phyloP scores from a whole-genome alignment of 1,140 invertebrate species.

The Drosophila nikananu region DNA sequence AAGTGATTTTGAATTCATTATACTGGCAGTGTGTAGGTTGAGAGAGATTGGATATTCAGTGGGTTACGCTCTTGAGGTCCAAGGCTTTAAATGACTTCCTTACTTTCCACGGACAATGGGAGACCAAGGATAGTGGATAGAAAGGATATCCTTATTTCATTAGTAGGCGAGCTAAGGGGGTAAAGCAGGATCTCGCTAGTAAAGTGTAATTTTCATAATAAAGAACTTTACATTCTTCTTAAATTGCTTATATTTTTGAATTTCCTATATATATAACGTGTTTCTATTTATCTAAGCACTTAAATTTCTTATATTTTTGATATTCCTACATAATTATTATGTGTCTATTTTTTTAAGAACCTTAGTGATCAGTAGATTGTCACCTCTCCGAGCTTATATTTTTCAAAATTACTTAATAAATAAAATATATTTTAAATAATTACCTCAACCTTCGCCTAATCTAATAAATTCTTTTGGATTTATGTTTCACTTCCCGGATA shows the following conservation, averaged over 20 bases:
- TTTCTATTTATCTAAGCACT: no score
- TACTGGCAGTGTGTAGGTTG: conserved; percentile 24
- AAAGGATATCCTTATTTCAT: conserved; percentile 11
- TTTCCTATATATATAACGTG: no score
- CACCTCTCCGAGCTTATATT: no score
- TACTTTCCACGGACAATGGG: conserved; percentile 3
- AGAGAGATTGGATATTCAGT: conserved; percentile 16
- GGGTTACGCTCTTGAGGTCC: conserved; percentile 15
- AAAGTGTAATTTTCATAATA: not conserved
- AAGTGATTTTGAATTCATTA: conserved; percentile 84
- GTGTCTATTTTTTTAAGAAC: no score
- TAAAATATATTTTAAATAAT: not conserved
- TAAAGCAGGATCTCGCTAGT: no score
- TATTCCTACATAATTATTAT: no score
- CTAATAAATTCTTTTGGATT: not conserved
- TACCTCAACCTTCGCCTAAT: not conserved
- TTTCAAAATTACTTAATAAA: no score
- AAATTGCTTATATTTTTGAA: not conserved
- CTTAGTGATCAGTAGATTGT: no score
- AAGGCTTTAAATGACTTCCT: conserved; percentile 25
- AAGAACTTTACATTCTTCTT: not conserved
- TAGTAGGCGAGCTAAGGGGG: not conserved
- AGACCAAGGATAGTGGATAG: no score
- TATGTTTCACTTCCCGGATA: not conserved
- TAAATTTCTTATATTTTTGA: not conserved